Conservation (phyloP, 2,888 invertebrate species). For the Micropterix aruncella region DNA sequence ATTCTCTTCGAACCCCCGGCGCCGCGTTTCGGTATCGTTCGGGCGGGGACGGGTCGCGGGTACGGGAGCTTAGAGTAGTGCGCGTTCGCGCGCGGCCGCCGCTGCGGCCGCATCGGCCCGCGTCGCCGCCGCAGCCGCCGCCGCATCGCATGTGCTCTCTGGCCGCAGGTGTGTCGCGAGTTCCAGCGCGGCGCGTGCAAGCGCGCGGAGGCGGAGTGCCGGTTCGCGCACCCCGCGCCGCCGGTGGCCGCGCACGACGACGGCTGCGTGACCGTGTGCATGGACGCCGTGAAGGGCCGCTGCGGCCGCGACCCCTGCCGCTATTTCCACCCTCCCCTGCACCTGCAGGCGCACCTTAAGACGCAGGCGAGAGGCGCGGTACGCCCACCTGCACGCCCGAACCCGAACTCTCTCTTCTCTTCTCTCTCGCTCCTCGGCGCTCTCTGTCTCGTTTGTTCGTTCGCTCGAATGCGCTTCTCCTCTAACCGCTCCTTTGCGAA, state of each 20-base stretch:
- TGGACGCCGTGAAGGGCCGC: constrained; percentile 98
- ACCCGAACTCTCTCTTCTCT: constrained; percentile 35
- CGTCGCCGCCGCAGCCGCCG: constrained; percentile 10
- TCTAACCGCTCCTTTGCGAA: constrained; percentile 25
- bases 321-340: constrained; percentile 99
- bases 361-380: constrained; percentile 92
- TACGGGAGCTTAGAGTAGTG: constrained; percentile 11
- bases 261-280: constrained; percentile 99
- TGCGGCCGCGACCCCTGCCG: constrained; percentile 99
- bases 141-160: neutral
- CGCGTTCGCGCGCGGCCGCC: constrained; percentile 29
- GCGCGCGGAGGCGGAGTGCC: constrained; percentile 95
- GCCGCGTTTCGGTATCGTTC: neutral
- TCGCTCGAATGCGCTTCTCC: constrained; percentile 38
- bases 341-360: constrained; percentile 99
- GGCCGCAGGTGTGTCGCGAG: constrained; percentile 89
- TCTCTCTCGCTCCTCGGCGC: constrained; percentile 23
- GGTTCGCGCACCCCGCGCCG: constrained; percentile 97
- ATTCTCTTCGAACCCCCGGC: neutral
- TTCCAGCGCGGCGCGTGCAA: constrained; percentile 98
- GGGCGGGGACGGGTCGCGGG: neutral
- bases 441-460: constrained; percentile 21
- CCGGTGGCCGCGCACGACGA: constrained; percentile 93
- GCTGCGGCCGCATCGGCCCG: neutral
- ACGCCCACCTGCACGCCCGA: constrained; percentile 42